Evolutionary conservation across 2,113 vertebrate genomes (phyloP).

Genomic region (Dipodomys ordii): DNA sequence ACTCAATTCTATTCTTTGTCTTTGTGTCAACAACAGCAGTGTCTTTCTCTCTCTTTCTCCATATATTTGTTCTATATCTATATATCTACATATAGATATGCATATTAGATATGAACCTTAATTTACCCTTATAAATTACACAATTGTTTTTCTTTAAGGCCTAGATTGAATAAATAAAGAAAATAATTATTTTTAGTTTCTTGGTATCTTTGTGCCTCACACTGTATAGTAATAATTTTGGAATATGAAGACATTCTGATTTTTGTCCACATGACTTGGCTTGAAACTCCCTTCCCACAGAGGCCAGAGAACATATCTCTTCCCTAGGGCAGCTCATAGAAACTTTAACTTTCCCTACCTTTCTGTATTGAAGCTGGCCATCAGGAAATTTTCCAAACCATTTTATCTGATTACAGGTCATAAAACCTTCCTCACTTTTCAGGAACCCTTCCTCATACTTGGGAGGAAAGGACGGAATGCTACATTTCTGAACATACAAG

Average conservation of each 20-base stretch:
- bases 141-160: conserved; percentile 22
- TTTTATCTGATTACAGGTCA: neutral
- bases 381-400: neutral
- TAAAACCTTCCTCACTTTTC: no score
- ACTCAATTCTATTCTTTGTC: no score
- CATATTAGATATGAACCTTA: no score
- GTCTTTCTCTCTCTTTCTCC: neutral
- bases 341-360: neutral
- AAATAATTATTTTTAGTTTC: neutral
- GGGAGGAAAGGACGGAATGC: neutral
- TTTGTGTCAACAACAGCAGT: no score
- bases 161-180: neutral
- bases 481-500: no score
- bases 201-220: neutral
- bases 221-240: neutral
- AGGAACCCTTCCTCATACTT: neutral
- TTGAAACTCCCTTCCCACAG: neutral
- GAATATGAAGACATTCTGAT: no score
- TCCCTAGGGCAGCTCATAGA: neutral
- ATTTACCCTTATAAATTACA: neutral
- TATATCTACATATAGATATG: no score
- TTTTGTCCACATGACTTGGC: neutral
- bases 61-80: neutral
- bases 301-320: neutral
- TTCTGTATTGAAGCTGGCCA: neutral